A percentile compares a stretch with the other conserved stretches of the same genome.
Evolutionary conservation across 2,113 vertebrate genomes (phyloP).

Genomic region (Chaetodon trifascialis): DNA sequence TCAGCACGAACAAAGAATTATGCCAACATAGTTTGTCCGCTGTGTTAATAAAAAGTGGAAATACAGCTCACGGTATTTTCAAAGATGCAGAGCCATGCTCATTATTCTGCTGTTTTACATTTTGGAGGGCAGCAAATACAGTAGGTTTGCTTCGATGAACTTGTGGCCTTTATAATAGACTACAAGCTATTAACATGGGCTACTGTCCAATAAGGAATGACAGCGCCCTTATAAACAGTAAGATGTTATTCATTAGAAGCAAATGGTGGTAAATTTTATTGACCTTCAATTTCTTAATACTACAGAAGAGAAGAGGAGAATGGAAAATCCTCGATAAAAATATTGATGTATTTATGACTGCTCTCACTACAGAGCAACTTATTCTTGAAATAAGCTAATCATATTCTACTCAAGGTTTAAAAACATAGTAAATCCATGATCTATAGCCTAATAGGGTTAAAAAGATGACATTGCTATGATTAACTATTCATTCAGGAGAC

Average conservation of each 20-base stretch:
- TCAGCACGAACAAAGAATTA: background rate
- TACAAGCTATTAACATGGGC: slow-evolving; percentile 36
- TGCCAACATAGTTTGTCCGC: background rate
- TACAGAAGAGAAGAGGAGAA: background rate
- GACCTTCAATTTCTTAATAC: slow-evolving; percentile 47
- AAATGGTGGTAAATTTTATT: slow-evolving; percentile 13
- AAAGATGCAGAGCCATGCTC: background rate
- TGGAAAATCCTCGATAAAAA: background rate
- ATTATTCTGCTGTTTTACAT: slow-evolving; percentile 16
- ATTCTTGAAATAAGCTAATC: background rate
- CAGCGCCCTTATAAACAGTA: slow-evolving; percentile 3
- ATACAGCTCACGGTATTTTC: background rate
- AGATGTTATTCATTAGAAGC: slow-evolving; percentile 30
- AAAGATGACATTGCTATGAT: background rate
- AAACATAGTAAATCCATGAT: background rate
- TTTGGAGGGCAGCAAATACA: background rate
- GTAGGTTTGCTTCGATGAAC: slow-evolving; percentile 12
- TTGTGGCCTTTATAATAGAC: slow-evolving; percentile 36
- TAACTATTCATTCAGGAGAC: background rate
- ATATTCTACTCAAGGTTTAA: background rate
- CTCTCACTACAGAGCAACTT: background rate
- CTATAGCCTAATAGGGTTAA: too few relatives aligned
- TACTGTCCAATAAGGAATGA: slow-evolving; percentile 43
- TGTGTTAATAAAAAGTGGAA: slow-evolving; percentile 8
- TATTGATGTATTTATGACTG: background rate